These are phyloP conservation scores for Ptychochromis oligacanthus DNA, from an alignment of 2,113 vertebrate species.

Conservation along the genomic window DNA sequence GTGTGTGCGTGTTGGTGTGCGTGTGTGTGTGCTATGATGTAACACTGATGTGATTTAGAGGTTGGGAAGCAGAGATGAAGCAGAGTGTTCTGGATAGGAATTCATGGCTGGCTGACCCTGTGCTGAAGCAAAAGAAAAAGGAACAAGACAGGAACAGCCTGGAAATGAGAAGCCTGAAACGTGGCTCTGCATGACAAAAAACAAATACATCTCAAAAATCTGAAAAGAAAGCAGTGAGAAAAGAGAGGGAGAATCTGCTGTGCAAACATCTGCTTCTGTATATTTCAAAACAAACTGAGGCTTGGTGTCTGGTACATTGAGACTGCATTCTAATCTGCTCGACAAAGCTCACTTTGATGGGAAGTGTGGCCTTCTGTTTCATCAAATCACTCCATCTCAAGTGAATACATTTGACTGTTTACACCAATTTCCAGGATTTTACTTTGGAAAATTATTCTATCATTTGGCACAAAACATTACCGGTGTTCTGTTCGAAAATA, in stretches of 20 bases:
- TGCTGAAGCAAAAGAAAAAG: slow-evolving; percentile 38
- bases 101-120: slow-evolving; percentile 66
- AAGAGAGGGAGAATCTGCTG: neutral
- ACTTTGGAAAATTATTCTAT: neutral
- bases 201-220: neutral
- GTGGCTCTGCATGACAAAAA: slow-evolving; percentile 39
- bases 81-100: slow-evolving; percentile 78
- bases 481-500: neutral
- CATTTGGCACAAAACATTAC: neutral
- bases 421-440: neutral
- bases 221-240: neutral
- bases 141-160: slow-evolving; percentile 41
- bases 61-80: slow-evolving; percentile 71
- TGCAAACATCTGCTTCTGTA: slow-evolving; percentile 35
- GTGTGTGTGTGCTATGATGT: slow-evolving; percentile 56
- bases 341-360: slow-evolving; percentile 34
- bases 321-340: slow-evolving; percentile 26
- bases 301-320: slow-evolving; percentile 37
- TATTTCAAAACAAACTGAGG: slow-evolving; percentile 22
- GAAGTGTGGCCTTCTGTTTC: slow-evolving; percentile 15
- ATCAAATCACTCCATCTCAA: slow-evolving; percentile 18
- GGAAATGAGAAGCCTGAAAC: slow-evolving; percentile 43
- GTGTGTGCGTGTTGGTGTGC: neutral
- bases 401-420: slow-evolving; percentile 28
- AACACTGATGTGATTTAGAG: slow-evolving; percentile 76